Evolutionary conservation across 1,140 invertebrate species (phyloP).

Genomic region (Meloidogyne hapla): DNA sequence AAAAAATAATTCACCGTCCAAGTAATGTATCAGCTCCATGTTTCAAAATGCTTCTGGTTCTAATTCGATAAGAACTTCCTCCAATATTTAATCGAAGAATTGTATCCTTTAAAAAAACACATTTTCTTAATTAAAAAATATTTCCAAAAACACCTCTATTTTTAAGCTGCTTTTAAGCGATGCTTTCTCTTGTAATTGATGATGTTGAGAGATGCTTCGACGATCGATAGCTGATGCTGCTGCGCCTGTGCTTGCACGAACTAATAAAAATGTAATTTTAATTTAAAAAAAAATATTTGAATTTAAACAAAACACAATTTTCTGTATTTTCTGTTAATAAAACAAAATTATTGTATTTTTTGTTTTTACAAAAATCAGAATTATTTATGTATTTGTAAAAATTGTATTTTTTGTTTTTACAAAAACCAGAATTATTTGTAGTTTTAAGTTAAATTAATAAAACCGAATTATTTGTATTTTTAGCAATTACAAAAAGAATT

Average conservation of each 20-base stretch:
- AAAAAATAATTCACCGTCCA: slow-evolving; percentile 13
- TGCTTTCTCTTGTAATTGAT: slow-evolving; percentile 42
- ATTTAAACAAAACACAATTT: too few relatives aligned
- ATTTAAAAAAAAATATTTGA: not conserved
- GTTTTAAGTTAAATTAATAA: too few relatives aligned
- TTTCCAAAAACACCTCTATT: slow-evolving; percentile 44
- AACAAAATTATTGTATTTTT: too few relatives aligned
- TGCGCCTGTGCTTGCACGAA: not conserved
- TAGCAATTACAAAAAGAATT: too few relatives aligned
- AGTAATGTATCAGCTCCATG: slow-evolving; percentile 61
- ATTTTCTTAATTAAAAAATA: not conserved
- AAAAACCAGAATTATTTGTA: too few relatives aligned
- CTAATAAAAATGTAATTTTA: not conserved
- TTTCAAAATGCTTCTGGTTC: slow-evolving; percentile 56
- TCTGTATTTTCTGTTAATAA: too few relatives aligned
- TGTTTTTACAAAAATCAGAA: too few relatives aligned
- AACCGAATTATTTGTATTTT: too few relatives aligned
- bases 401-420: too few relatives aligned
- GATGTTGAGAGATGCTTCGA: slow-evolving; percentile 17
- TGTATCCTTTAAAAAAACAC: slow-evolving; percentile 47
- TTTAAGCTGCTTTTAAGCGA: slow-evolving; percentile 55
- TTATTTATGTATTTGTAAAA: too few relatives aligned
- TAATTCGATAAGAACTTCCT: slow-evolving; percentile 57
- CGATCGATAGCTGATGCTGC: not conserved
- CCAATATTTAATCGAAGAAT: slow-evolving; percentile 62